These are phyloP conservation scores for Cottoperca gobio DNA, from an alignment of 2,797 vertebrate species.

Conservation along the genomic window DNA sequence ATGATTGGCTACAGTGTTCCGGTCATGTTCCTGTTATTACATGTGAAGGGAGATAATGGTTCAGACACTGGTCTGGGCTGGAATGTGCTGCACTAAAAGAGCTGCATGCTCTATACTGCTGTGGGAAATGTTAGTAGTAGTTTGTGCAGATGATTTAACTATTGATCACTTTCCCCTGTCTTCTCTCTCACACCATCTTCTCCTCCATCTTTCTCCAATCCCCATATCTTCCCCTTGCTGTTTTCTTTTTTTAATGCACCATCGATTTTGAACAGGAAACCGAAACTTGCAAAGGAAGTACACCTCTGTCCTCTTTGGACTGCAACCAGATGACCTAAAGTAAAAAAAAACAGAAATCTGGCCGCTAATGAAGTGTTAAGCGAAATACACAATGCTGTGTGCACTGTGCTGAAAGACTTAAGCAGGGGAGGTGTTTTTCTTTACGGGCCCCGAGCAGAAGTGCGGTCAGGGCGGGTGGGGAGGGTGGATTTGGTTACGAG, in stretches of 20 bases:
- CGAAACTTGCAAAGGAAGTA: constrained; percentile 68
- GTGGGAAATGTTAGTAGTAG: constrained; percentile 8
- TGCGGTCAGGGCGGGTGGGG: constrained; percentile 44
- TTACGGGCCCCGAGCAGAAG: constrained; percentile 64
- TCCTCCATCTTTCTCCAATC: constrained; percentile 19
- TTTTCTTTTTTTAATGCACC: constrained; percentile 46
- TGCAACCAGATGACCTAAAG: constrained; percentile 76
- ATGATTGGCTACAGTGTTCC: constrained; percentile 3
- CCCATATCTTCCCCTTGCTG: constrained; percentile 30
- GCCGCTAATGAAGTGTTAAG: constrained; percentile 85
- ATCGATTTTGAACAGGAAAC: constrained; percentile 73
- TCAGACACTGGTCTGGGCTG: constrained; percentile 39
- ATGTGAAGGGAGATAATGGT: constrained; percentile 33
- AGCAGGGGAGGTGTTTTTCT: constrained; percentile 75
- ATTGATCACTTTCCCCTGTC: neutral
- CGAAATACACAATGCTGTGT: constrained; percentile 83
- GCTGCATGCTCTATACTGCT: constrained; percentile 6
- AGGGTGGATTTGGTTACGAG: constrained; percentile 58
- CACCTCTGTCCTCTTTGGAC: constrained; percentile 67
- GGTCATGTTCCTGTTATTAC: neutral
- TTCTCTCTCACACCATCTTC: neutral
- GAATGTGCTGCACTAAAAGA: constrained; percentile 31
- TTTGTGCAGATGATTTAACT: neutral
- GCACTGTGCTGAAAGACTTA: constrained; percentile 68
- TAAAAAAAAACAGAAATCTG: constrained; percentile 30